Evolutionary conservation across 2,797 vertebrate species (phyloP), one percentile per base, ranked within the genome.

Genomic region (Catharus ustulatus): DNA sequence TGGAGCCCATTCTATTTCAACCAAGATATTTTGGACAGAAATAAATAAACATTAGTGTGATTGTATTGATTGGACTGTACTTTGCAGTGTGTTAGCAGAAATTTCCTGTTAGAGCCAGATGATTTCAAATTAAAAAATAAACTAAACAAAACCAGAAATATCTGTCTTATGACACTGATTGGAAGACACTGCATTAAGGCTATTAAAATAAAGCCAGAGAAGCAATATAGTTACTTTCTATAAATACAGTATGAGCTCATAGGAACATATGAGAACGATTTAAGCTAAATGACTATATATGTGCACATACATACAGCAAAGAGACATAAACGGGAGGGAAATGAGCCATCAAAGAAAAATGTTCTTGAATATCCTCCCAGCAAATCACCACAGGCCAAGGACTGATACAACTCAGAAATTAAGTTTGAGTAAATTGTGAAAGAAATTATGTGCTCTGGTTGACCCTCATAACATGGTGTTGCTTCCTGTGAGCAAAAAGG

Each of bases 241-340:
- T 73, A 92, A 96, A 90, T 82, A 57, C 10, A 23, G 17, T 9
- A 18, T 79, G 81, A 93, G 36, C 59, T 92, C 85, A 94, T 34
- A 52, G 63, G 63, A 93, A 91, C 91, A 94, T 81, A 34, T 74
- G 94, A 92, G 45, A 96, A 75, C 5, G 5, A 77, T 96, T 95
- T 84, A 69, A 63, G 34, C 26, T 69, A 69, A 93, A 73, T 2
- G 2, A 43, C 51, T 68, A 6, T 87, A 29, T 46, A 26, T 23
- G 48, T 74, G 63, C 63, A 55, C 30, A 61, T n/a, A 49, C 38
- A 10, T 49, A 54, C 7, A 76, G 77, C 16, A 59, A 62, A 73
- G 20, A 69, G 59, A 55, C 30, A 73, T 51, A 45, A 92, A 89
- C n/a, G 57, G 55, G 46, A 63, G 91, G 59, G 74, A 79, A 92